These are phyloP conservation scores for Melanocharis versteri DNA, from an alignment of 2,113 vertebrate species.

Conservation along the genomic window DNA sequence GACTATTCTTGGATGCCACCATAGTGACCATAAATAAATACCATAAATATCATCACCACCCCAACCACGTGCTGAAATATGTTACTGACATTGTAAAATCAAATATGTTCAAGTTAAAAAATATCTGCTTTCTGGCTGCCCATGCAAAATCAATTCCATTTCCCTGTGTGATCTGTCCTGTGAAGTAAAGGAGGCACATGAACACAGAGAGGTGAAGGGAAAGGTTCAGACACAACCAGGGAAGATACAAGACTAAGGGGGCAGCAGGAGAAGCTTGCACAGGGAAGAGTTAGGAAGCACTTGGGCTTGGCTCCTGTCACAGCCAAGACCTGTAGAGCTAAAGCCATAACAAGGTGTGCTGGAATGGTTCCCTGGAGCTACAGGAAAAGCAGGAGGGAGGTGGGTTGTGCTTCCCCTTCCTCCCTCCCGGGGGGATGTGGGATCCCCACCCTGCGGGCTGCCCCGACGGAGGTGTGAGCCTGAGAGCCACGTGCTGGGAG, in stretches of 20 bases:
- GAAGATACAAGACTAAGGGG: background rate
- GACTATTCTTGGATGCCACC: constrained; percentile 45
- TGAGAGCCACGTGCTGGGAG: background rate
- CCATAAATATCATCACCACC: constrained; percentile 25
- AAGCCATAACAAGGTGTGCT: background rate
- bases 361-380: background rate
- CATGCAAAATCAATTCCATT: background rate
- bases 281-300: background rate
- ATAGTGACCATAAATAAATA: constrained; percentile 32
- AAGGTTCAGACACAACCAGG: background rate
- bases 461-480: background rate
- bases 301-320: background rate
- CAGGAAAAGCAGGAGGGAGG: constrained; percentile 1
- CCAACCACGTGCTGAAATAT: constrained; percentile 16
- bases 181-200: background rate
- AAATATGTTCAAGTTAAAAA: constrained; percentile 4
- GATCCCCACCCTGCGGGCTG: background rate
- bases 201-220: background rate
- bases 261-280: background rate
- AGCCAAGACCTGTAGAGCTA: background rate
- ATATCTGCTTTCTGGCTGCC: background rate
- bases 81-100: background rate
- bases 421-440: accelerated
- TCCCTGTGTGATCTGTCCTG: background rate
- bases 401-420: background rate